phyloP scores from a whole-genome alignment of 2,797 vertebrate species.

The Nannoperca obscura region DNA sequence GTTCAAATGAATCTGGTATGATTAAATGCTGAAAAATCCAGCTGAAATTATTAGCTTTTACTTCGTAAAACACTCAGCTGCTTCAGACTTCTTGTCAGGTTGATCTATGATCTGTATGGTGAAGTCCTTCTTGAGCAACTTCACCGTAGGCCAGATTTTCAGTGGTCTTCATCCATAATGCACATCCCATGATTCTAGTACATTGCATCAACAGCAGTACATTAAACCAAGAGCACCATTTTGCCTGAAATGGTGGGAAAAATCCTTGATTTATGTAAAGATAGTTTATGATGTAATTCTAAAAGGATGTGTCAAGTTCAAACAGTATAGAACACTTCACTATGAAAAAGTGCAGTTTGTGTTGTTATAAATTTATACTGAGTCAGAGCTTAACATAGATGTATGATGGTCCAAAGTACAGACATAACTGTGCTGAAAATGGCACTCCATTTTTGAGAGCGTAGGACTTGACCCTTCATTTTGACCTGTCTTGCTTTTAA shows the following conservation, averaged over 20 bases:
- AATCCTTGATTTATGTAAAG: constrained; percentile 30
- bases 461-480: constrained; percentile 53
- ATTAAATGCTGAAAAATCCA: constrained; percentile 51
- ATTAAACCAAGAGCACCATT: constrained; percentile 39
- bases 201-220: constrained; percentile 38
- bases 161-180: constrained; percentile 46
- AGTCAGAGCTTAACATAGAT: constrained; percentile 32
- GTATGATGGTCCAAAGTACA: constrained; percentile 26
- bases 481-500: constrained; percentile 67
- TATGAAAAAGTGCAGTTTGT: not conserved
- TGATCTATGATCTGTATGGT: constrained; percentile 63
- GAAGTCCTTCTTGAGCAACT: constrained; percentile 46
- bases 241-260: constrained; percentile 43
- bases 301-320: constrained; percentile 48
- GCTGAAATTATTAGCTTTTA: constrained; percentile 61
- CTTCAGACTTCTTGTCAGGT: constrained; percentile 57
- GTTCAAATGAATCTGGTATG: constrained; percentile 55
- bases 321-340: constrained; percentile 21
- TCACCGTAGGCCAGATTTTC: constrained; percentile 26
- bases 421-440: constrained; percentile 37
- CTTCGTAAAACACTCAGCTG: constrained; percentile 52
- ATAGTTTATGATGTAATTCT: constrained; percentile 57
- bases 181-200: constrained; percentile 43
- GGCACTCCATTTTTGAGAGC: constrained; percentile 49
- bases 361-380: constrained; percentile 29